These are phyloP conservation scores for Carettochelys insculpta DNA, from an alignment of 2,113 vertebrate species.

Conservation along the genomic window DNA sequence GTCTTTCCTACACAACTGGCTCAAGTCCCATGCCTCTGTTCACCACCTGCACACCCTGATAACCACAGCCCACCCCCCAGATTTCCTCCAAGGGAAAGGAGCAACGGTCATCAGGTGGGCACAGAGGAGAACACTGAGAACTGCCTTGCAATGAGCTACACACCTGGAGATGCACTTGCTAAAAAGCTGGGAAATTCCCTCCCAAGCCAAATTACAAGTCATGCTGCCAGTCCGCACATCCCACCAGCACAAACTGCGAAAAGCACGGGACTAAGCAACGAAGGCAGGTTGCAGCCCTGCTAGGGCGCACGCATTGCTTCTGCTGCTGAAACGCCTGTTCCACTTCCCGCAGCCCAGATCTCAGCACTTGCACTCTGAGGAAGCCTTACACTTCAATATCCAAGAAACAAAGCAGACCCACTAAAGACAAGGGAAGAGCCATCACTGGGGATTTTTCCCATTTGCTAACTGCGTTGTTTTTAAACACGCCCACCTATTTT, in stretches of 20 bases:
- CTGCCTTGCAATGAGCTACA: neutral
- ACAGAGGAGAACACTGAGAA: neutral
- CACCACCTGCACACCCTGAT: neutral
- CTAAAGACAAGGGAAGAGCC: too few relatives aligned
- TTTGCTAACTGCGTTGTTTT: too few relatives aligned
- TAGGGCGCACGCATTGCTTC: neutral
- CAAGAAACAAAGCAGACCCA: neutral
- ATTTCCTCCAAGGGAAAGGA: neutral
- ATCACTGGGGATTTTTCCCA: too few relatives aligned
- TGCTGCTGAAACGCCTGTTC: neutral
- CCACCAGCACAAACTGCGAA: slow-evolving; percentile 24
- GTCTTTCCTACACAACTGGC: neutral
- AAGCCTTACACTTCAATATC: neutral
- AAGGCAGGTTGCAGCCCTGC: neutral
- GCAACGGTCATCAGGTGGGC: neutral
- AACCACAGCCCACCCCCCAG: neutral
- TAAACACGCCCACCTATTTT: too few relatives aligned
- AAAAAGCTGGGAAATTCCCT: slow-evolving; percentile 41
- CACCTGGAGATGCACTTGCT: neutral
- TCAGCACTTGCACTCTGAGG: neutral
- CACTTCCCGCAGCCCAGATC: neutral
- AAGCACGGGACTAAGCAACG: neutral
- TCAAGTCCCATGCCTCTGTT: neutral
- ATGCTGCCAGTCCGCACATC: neutral
- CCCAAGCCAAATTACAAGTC: neutral